phyloP scores from a whole-genome alignment of 1,140 invertebrate species.

The Ostrea denselamellosa region DNA sequence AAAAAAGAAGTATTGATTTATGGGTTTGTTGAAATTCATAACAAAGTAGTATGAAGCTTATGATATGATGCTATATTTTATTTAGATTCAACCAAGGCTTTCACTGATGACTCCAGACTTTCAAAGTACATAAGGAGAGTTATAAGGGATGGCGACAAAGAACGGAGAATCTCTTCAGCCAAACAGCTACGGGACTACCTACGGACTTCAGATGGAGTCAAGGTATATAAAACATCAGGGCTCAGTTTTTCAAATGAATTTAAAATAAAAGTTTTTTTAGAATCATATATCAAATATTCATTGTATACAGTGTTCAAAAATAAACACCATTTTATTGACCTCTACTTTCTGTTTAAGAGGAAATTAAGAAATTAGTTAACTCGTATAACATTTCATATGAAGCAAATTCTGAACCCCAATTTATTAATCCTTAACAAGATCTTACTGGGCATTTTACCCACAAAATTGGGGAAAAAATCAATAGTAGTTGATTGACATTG shows the following conservation, averaged over 20 bases:
- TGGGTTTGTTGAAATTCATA: neutral
- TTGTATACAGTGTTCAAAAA: no score
- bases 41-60: neutral
- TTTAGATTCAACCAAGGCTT: slow-evolving; percentile 58
- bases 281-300: no score
- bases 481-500: no score
- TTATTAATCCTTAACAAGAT: no score
- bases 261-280: no score
- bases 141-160: slow-evolving; percentile 70
- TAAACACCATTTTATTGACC: no score
- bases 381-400: no score
- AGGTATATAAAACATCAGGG: slow-evolving; percentile 58
- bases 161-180: slow-evolving; percentile 68
- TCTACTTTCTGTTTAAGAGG: no score
- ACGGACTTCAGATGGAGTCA: slow-evolving; percentile 67
- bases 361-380: no score
- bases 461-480: no score
- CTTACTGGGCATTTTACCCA: no score
- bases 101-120: slow-evolving; percentile 71
- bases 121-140: slow-evolving; percentile 71
- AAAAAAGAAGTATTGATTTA: neutral
- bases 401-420: no score
- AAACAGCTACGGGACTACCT: slow-evolving; percentile 72
- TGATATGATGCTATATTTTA: neutral
- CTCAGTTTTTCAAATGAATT: neutral